Percentiles rank a stretch among this genome's conserved stretches.
phyloP scores from a whole-genome alignment of 2,113 vertebrate genomes.

The Archocentrus centrarchus region DNA sequence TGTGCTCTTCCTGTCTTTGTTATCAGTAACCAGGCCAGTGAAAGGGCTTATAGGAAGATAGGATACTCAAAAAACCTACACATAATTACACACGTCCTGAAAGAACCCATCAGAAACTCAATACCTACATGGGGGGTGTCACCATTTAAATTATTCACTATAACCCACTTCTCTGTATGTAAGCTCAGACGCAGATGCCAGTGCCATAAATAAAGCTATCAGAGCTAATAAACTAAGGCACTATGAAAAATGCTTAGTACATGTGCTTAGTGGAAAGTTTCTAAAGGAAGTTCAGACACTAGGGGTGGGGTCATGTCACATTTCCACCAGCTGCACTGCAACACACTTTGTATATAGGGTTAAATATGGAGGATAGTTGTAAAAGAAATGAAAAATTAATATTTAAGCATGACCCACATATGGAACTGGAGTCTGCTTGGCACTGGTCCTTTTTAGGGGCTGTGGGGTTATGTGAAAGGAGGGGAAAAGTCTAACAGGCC shows the following conservation, averaged over 20 bases:
- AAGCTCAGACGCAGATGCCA: not conserved
- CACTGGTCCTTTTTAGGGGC: conserved; percentile 3
- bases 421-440: not conserved
- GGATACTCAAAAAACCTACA: conserved; percentile 17
- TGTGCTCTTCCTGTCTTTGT: conserved; percentile 79
- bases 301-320: not conserved
- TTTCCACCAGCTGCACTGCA: conserved; percentile 16
- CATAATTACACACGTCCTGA: not conserved
- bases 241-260: not conserved
- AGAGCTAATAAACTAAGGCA: not conserved
- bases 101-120: conserved; percentile 30
- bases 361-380: conserved; percentile 12
- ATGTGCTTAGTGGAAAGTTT: conserved; percentile 11
- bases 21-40: conserved; percentile 54
- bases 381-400: conserved; percentile 20
- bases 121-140: conserved; percentile 21
- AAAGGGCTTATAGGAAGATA: conserved; percentile 31
- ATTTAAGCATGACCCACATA: conserved; percentile 61
- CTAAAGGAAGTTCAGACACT: not conserved
- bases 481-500: not conserved
- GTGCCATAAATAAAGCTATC: conserved; percentile 15
- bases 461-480: not conserved
- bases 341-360: not conserved
- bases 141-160: conserved; percentile 55
- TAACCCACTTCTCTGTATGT: conserved; percentile 30